phyloP scores from a whole-genome alignment of 2,113 vertebrate species.

The Morone chrysops region DNA sequence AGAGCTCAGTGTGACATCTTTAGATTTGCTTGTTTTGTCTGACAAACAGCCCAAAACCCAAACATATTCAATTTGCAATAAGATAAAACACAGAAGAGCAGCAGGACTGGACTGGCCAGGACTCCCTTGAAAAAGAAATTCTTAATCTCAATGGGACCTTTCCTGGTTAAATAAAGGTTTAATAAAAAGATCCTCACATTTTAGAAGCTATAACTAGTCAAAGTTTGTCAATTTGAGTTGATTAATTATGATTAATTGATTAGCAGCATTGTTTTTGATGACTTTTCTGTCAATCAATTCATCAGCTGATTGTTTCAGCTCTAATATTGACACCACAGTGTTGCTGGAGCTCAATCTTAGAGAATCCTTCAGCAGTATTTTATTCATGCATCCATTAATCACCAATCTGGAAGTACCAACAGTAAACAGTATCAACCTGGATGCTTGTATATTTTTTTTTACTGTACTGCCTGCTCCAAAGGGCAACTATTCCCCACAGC shows the following conservation, averaged over 20 bases:
- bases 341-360: neutral
- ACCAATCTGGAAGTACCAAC: constrained; percentile 2
- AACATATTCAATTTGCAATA: neutral
- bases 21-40: neutral
- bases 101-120: no score
- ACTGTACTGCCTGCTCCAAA: constrained; percentile 1
- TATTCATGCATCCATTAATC: constrained; percentile 2
- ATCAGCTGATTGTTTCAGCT: neutral
- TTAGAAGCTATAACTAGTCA: neutral
- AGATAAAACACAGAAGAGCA: neutral
- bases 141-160: no score
- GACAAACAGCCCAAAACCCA: neutral
- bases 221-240: neutral
- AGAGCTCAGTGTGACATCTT: neutral
- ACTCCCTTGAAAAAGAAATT: no score
- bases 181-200: neutral
- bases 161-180: no score
- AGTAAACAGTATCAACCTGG: neutral
- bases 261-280: neutral
- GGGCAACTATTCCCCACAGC: constrained; percentile 16
- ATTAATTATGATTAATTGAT: neutral
- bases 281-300: neutral
- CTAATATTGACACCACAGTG: neutral
- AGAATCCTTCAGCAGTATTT: neutral
- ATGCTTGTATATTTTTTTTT: constrained; percentile 12